phyloP scores from a whole-genome alignment of 1,140 invertebrate genomes.

The Pseudomyrmex gracilis region DNA sequence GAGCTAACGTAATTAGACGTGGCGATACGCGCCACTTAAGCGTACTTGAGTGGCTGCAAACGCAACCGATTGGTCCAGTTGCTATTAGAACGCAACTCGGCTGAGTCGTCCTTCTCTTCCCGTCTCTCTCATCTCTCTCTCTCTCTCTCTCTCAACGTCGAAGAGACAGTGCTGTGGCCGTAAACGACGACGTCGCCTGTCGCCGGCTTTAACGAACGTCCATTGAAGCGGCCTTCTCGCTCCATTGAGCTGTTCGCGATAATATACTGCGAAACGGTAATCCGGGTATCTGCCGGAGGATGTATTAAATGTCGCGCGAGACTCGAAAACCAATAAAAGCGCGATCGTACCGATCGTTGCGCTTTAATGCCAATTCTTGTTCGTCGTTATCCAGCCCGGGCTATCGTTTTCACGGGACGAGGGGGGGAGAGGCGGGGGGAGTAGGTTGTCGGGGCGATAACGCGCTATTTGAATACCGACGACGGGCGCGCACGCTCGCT shows the following conservation, averaged over 20 bases:
- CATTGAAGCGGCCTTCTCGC: conserved; percentile 44
- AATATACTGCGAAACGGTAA: conserved; percentile 52
- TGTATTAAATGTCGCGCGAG: conserved; percentile 62
- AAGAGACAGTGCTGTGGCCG: conserved; percentile 35
- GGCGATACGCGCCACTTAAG: conserved; percentile 75
- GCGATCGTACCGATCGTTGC: conserved; percentile 29
- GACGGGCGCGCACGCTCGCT: conserved; percentile 9
- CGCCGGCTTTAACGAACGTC: conserved; percentile 52
- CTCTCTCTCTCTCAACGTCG: neutral
- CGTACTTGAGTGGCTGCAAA: conserved; percentile 76
- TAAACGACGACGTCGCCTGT: conserved; percentile 51
- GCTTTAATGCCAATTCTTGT: conserved; percentile 67
- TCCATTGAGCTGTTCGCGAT: conserved; percentile 52
- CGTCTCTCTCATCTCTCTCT: neutral
- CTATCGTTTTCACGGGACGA: conserved; percentile 56
- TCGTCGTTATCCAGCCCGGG: conserved; percentile 14
- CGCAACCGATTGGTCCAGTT: conserved; percentile 75
- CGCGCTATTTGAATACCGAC: conserved; percentile 61
- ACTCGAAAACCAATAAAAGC: conserved; percentile 59
- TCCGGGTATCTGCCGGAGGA: conserved; percentile 27
- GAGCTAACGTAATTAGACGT: conserved; percentile 75
- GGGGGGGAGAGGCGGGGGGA: no score
- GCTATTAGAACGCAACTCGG: conserved; percentile 61
- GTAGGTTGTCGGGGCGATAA: conserved; percentile 55
- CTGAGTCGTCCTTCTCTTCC: conserved; percentile 27